Conservation (phyloP, 2,797 vertebrate species). For the Chrosomus eos region DNA sequence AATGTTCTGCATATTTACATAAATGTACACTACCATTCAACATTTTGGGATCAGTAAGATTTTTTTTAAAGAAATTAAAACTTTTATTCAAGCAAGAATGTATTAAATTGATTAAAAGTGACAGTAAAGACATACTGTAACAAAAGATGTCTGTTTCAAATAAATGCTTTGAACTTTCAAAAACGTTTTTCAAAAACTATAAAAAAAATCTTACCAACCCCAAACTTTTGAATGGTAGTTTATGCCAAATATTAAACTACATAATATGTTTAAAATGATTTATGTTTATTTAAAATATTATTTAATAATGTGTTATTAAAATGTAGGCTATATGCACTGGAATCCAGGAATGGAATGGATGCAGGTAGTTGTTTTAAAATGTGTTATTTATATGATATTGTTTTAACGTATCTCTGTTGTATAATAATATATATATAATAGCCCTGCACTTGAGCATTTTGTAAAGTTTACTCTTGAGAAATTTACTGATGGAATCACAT, state of each 20-base stretch:
- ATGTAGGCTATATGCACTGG: background rate
- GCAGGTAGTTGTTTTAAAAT: background rate
- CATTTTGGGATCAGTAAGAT: background rate
- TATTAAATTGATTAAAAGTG: too few relatives aligned
- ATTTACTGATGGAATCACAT: background rate
- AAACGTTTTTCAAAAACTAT: background rate
- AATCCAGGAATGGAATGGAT: background rate
- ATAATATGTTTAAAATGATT: background rate
- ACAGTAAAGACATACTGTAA: too few relatives aligned
- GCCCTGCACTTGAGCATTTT: background rate
- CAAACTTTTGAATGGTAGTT: background rate
- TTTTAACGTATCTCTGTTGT: background rate
- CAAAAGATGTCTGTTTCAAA: too few relatives aligned
- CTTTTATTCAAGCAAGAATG: background rate
- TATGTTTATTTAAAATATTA: background rate
- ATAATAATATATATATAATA: too few relatives aligned
- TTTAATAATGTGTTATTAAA: background rate
- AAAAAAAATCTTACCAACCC: too few relatives aligned
- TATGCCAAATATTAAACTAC: background rate
- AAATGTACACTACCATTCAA: background rate
- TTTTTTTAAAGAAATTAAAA: background rate
- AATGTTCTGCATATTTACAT: background rate
- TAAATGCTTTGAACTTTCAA: too few relatives aligned
- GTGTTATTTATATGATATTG: background rate
- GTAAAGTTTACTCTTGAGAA: background rate